Evolutionary conservation across 2,888 invertebrate genomes (phyloP), one percentile per base, ranked within the genome.

Genomic region (Sinotaia quadrata): DNA sequence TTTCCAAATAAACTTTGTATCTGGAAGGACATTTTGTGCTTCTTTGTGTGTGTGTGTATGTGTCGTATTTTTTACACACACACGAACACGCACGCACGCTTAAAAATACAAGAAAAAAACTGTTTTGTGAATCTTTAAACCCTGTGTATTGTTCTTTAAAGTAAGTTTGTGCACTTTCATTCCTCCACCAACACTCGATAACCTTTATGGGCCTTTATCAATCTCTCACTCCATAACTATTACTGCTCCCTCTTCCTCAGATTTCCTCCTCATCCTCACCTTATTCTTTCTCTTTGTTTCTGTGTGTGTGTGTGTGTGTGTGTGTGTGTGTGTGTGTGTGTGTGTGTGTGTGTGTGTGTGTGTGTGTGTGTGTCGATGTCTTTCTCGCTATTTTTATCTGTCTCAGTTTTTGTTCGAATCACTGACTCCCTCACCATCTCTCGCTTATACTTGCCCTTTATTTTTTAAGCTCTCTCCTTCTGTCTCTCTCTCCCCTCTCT

Each of bases 401-500:
- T 41, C 41, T 41, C 12, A 18, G 21, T 41, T 44, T 59, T n/a
- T 41, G 34, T 59, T n/a, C 29, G 29, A 37, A 5, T 37, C 58
- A 37, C 21, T 37, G 5, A 37, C n/a, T 58, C 58, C 24, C 24
- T 58, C 58, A 24, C 58, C 24, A 36, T 37, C 36, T 58, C 58
- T 58, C 58, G 27, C 44, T 59, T 44, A 29, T 44, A 44, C 44
- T 44, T 44, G 27, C 29, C 31, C 59, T 44, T n/a, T n/a, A n/a
- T n/a, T n/a, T n/a, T n/a, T n/a, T n/a, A n/a, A n/a, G n/a, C n/a
- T n/a, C 59, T 44, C 41, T 58, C 36, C 37, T 37, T 37, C 36
- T 58, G 36, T 58, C 58, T 58, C 58, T 37, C 33, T 57, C 57
- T 57, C 8, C n/a, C 57, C n/a, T n/a, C n/a, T n/a, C n/a, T n/a